A percentile compares a stretch with the other conserved stretches of the same genome.
phyloP scores from a whole-genome alignment of 2,113 vertebrate species.

The Rhagologus leucostigma region DNA sequence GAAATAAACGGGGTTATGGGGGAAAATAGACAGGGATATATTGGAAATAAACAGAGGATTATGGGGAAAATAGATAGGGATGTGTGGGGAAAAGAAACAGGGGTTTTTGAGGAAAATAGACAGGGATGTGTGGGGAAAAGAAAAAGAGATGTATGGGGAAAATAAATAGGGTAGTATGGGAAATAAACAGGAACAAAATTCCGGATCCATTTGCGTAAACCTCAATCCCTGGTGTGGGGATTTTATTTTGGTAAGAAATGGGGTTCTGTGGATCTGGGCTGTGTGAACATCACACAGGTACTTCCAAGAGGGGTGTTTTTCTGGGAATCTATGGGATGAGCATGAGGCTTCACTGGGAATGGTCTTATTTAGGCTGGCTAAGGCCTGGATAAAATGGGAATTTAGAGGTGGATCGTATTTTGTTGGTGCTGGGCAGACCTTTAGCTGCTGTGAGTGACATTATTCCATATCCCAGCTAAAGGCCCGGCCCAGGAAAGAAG shows the following conservation, averaged over 20 bases:
- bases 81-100: neutral
- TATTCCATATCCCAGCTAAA: neutral
- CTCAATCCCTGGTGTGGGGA: neutral
- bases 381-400: neutral
- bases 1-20: neutral
- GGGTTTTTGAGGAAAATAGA: neutral
- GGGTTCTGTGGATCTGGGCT: fast-evolving
- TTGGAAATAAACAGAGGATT: neutral
- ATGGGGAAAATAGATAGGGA: neutral
- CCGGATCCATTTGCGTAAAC: neutral
- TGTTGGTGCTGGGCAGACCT: neutral
- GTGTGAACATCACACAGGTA: fast-evolving
- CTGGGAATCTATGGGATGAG: neutral
- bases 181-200: neutral
- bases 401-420: neutral
- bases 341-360: neutral
- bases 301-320: neutral
- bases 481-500: neutral
- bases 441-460: neutral
- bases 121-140: neutral
- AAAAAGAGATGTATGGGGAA: neutral
- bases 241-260: neutral
- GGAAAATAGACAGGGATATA: neutral
- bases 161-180: neutral
- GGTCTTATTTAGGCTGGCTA: neutral